phyloP scores from a whole-genome alignment of 2,797 vertebrate genomes.

The Vireo griseus region DNA sequence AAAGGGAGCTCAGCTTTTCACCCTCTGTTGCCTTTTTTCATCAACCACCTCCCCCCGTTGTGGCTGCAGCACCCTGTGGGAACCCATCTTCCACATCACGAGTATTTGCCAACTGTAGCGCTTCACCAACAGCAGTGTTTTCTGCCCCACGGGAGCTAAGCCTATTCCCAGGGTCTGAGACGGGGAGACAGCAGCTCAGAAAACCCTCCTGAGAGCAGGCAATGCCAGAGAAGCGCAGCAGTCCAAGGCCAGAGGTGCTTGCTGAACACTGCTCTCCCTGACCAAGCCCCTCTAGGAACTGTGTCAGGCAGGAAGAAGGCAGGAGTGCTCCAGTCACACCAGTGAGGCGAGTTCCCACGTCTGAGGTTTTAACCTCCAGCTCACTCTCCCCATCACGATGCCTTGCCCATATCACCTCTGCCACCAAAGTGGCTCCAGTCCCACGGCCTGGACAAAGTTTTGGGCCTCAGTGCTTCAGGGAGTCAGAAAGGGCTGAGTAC shows the following conservation, averaged over 20 bases:
- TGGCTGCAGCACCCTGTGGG: not conserved
- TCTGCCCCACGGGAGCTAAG: not conserved
- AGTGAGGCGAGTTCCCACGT: not conserved
- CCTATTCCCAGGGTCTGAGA: not conserved
- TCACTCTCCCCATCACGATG: fast-evolving
- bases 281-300: not conserved
- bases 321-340: not conserved
- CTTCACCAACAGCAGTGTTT: not conserved
- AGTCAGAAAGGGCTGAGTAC: not conserved
- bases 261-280: not conserved
- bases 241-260: not conserved
- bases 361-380: not conserved
- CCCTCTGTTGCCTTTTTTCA: not conserved
- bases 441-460: not conserved
- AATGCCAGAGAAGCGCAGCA: fast-evolving
- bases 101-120: not conserved
- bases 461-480: not conserved
- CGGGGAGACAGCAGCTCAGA: not conserved
- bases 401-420: not conserved
- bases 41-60: not conserved
- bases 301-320: not conserved
- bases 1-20: constrained; percentile 25
- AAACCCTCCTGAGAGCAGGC: not conserved
- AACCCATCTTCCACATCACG: not conserved
- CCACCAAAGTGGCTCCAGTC: not conserved